phyloP scores from a whole-genome alignment of 1,140 invertebrate genomes.

The Eupristina koningsbergeri region DNA sequence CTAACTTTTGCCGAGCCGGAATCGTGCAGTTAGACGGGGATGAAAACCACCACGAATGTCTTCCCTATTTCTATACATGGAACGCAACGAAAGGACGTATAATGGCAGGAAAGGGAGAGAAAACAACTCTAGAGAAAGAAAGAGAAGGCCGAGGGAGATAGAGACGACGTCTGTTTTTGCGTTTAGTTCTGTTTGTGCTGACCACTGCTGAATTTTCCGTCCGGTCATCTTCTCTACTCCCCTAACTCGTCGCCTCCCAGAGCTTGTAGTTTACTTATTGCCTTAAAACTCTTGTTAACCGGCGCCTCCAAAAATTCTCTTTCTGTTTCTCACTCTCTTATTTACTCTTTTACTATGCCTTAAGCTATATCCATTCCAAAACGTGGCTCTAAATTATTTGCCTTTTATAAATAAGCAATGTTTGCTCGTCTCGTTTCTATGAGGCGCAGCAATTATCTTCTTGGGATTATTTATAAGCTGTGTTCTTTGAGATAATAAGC shows the following conservation, averaged over 20 bases:
- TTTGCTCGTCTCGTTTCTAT: conserved; percentile 37
- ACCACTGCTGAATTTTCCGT: conserved; percentile 68
- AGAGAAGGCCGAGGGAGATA: too few relatives aligned
- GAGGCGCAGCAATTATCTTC: conserved; percentile 43
- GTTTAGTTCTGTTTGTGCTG: conserved; percentile 68
- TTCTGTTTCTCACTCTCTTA: conserved; percentile 8
- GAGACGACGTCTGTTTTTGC: conserved; percentile 68
- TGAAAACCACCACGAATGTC: conserved; percentile 7
- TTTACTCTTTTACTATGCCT: conserved; percentile 36
- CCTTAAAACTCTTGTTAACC: conserved; percentile 69
- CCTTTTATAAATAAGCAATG: conserved; percentile 52
- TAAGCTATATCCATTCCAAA: neutral
- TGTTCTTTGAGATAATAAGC: conserved; percentile 38
- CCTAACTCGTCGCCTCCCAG: conserved; percentile 66
- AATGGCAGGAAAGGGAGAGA: conserved; percentile 33
- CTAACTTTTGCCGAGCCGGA: conserved; percentile 54
- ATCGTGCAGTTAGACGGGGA: conserved; percentile 18
- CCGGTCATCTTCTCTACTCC: conserved; percentile 59
- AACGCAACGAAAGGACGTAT: conserved; percentile 36
- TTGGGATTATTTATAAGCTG: conserved; percentile 48
- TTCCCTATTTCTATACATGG: neutral
- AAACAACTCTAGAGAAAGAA: conserved; percentile 31
- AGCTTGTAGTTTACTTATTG: conserved; percentile 71
- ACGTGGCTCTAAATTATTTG: conserved; percentile 44
- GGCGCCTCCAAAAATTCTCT: conserved; percentile 50